Base-by-base conservation (phyloP, 1,140 invertebrate genomes). In the Drosophila auraria region DNA sequence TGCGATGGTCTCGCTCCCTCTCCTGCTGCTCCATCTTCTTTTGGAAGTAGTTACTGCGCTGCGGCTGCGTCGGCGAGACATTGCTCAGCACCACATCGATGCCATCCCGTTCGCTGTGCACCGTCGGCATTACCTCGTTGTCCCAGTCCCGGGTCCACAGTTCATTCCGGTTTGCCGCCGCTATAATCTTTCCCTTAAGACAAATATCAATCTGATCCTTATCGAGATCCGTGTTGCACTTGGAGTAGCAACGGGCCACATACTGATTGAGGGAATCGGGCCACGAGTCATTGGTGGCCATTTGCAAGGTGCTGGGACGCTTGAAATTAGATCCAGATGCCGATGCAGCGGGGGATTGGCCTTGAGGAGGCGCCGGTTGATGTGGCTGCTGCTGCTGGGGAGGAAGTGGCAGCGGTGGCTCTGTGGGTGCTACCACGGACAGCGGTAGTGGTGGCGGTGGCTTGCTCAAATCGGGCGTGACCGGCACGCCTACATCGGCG, bases 171-270 rank as follows among this genome's bases (percentile, higher is more conserved):
- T 96, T 96, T n/a, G 97, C 97, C 1, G 97, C 97, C 51, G 96
- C 95, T 23, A 97, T 98, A 65, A 99, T 96, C 93, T 98, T 97
- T 42, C 97, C 97, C 93, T 98, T 99, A 36, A 99, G 94, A 78
- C 98, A 97, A 68, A 98, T 97, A 92, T 98, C 97, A 60, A 99
- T 97, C 92, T 98, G 96, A 94, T 99, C 97, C 93, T 98, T 97
- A 93, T 99, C 97, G 62, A 97, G 95, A 61, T 95, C 94, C 14
- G 97, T 97, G 82, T 95, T 95, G 91, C 97, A 99, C 93, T 97
- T 97, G 42, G 96, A 96, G 94, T 98, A 99, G 87, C 98, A 98
- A 75, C 97, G 95, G 82, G 97, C 96, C 12, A 99, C 97, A 93
- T 98, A 99, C 69, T 96, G 95, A 89, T 97, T 96, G 30, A 97